phyloP scores from a whole-genome alignment of 92 coral and sea anemone species.

The Pocillopora meandrina region DNA sequence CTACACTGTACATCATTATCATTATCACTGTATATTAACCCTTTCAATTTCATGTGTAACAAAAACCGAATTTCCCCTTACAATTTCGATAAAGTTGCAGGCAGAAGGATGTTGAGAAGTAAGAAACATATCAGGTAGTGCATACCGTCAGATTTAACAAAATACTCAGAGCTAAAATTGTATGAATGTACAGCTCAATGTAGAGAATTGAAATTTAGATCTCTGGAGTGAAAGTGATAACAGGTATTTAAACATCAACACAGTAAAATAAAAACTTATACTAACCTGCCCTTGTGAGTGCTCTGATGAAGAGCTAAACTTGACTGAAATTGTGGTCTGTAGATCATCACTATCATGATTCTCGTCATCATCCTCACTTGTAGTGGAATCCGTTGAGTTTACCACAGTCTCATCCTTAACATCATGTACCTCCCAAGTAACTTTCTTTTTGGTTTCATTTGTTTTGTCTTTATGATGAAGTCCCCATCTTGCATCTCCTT shows the following conservation, averaged over 20 bases:
- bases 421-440: constrained; percentile 16
- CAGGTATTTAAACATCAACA: not conserved
- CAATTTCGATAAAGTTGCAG: no score
- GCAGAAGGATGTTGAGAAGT: no score
- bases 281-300: constrained; percentile 7
- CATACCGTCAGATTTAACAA: no score
- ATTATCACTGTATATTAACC: no score
- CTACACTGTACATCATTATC: no score
- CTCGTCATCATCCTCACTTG: constrained; percentile 4
- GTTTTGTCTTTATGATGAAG: not conserved
- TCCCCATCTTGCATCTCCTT: constrained; percentile 13
- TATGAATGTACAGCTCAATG: no score
- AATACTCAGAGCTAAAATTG: no score
- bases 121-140: no score
- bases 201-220: no score
- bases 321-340: constrained; percentile 34
- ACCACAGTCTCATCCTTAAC: not conserved
- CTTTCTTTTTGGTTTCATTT: not conserved
- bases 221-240: no score
- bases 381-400: constrained; percentile 3
- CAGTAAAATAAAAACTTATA: not conserved
- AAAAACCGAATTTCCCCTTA: no score
- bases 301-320: constrained; percentile 15
- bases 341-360: constrained; percentile 3
- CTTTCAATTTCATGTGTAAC: no score